These are phyloP conservation scores for Drosophila monieri DNA, from an alignment of 2,888 invertebrate genomes.

Conservation along the genomic window DNA sequence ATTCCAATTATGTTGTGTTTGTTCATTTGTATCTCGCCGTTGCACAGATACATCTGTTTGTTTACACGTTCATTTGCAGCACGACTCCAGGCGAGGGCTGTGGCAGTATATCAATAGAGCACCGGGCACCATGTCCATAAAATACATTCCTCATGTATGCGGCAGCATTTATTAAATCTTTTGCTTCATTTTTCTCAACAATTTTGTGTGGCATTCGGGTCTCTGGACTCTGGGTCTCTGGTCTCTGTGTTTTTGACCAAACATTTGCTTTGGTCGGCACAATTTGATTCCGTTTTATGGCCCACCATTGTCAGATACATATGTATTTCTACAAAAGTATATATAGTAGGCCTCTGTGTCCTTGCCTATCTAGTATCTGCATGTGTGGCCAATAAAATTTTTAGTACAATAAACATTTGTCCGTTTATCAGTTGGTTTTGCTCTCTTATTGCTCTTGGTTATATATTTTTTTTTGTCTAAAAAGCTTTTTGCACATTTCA, in stretches of 20 bases:
- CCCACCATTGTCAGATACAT: conserved; percentile 53
- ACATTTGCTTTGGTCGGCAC: conserved; percentile 60
- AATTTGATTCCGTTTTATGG: conserved; percentile 64
- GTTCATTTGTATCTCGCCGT: conserved; percentile 43
- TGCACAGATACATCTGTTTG: conserved; percentile 45
- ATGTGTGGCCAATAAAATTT: conserved; percentile 59
- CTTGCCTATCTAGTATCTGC: conserved; percentile 29
- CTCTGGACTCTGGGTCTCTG: background rate
- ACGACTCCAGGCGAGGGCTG: conserved; percentile 1
- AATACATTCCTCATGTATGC: conserved; percentile 38
- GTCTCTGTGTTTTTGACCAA: conserved; percentile 37
- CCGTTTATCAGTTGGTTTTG: conserved; percentile 56
- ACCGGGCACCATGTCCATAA: background rate
- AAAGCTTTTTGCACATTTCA: conserved; percentile 50
- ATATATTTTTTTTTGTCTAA: conserved; percentile 9
- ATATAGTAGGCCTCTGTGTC: background rate
- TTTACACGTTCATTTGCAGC: conserved; percentile 45
- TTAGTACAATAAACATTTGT: conserved; percentile 53
- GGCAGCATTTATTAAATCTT: conserved; percentile 61
- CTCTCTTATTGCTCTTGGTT: conserved; percentile 27
- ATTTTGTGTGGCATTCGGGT: conserved; percentile 2
- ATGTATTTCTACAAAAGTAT: conserved; percentile 4
- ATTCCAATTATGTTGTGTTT: conserved; percentile 49
- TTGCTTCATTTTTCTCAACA: conserved; percentile 38
- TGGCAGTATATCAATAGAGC: conserved; percentile 39